These are phyloP conservation scores for Pyralis farinalis DNA, from an alignment of 2,888 invertebrate species.

Conservation along the genomic window DNA sequence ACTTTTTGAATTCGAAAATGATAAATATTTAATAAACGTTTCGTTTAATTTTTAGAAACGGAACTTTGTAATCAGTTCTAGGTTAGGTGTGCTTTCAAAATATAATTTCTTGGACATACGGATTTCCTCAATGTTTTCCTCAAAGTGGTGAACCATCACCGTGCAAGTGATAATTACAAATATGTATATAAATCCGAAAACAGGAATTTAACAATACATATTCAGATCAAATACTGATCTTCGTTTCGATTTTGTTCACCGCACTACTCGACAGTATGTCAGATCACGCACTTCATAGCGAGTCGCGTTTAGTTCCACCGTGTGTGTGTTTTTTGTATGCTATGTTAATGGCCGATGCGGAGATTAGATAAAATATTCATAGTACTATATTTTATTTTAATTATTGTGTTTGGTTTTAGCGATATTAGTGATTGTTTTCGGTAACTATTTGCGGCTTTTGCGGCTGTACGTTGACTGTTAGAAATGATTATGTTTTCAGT, in stretches of 20 bases:
- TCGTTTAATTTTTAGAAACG: no score
- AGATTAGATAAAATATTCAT: conserved; percentile 59
- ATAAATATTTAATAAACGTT: no score
- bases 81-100: no score
- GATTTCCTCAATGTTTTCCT: no score
- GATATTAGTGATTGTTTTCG: conserved; percentile 36
- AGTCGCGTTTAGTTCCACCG: conserved; percentile 46
- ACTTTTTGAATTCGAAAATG: no score
- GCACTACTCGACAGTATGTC: conserved; percentile 36
- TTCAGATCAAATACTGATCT: no score
- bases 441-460: background rate
- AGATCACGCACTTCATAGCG: conserved; percentile 22
- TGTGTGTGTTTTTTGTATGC: conserved; percentile 58
- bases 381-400: conserved; percentile 73
- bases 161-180: no score
- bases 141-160: no score
- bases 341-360: conserved; percentile 70
- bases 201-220: no score
- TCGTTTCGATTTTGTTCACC: conserved; percentile 2
- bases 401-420: conserved; percentile 57
- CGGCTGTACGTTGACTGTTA: background rate
- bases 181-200: no score
- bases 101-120: no score
- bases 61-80: no score
- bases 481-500: background rate